phyloP scores from a whole-genome alignment of 30 jellyfish, hydroid and myxozoan species.

The Chironex yamaguchii region DNA sequence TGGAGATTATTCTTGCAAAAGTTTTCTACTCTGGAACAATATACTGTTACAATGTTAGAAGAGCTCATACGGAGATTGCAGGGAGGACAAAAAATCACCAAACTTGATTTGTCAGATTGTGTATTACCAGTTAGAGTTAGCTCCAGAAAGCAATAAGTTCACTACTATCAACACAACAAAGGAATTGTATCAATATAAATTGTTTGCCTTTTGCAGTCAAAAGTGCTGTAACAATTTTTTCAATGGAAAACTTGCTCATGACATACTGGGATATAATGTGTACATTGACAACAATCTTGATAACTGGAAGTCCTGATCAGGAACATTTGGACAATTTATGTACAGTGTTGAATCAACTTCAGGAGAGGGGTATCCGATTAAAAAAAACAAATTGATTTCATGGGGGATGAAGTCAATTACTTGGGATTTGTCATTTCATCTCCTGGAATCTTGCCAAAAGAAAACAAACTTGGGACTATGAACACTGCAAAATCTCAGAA shows the following conservation, averaged over 20 bases:
- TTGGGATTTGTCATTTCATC: no score
- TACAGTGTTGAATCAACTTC: no score
- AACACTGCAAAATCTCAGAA: no score
- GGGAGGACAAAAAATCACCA: conserved; percentile 38
- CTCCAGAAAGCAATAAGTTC: conserved; percentile 2
- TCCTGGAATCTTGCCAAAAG: no score
- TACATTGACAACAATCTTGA: no score
- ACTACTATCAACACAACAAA: conserved; percentile 14
- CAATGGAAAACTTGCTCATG: conserved; percentile 63
- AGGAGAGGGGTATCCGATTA: no score
- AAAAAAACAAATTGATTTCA: no score
- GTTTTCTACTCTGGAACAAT: conserved; percentile 10
- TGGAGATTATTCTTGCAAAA: conserved; percentile 34
- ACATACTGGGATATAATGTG: no score
- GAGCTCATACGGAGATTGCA: conserved; percentile 18
- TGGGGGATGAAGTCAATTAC: no score
- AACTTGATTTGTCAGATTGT: conserved; percentile 50
- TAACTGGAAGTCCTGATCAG: no score
- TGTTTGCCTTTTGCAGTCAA: conserved; percentile 24
- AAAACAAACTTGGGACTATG: no score
- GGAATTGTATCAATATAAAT: conserved; percentile 29
- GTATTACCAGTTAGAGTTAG: conserved; percentile 13
- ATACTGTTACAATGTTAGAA: conserved; percentile 30
- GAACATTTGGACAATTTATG: no score
- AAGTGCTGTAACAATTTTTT: conserved; percentile 28